Conservation (phyloP, 1,140 invertebrate species). For the Laodelphax striatellus region DNA sequence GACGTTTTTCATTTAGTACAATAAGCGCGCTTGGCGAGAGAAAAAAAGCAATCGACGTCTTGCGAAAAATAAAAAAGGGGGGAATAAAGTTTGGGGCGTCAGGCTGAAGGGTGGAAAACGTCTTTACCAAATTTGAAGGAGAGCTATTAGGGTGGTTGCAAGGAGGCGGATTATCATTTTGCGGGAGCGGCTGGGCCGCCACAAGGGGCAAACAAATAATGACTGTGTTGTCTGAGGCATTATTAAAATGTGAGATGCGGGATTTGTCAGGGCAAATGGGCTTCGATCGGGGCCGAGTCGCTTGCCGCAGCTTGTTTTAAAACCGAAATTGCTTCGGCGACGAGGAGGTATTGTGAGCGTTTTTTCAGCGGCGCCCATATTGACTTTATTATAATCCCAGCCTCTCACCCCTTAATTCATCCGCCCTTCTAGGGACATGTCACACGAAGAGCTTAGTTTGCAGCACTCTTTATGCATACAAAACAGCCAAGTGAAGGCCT, state of each 20-base stretch:
- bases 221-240: conserved; percentile 2
- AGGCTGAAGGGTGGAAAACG: neutral
- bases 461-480: conserved; percentile 1
- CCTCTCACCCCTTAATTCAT: conserved; percentile 3
- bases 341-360: neutral
- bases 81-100: too few relatives aligned
- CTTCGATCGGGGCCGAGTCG: neutral
- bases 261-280: conserved; percentile 3
- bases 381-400: conserved; percentile 3
- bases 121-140: conserved; percentile 3
- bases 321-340: conserved; percentile 1
- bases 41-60: too few relatives aligned
- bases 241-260: conserved; percentile 1
- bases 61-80: too few relatives aligned
- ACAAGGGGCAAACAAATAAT: conserved; percentile 2
- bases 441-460: neutral
- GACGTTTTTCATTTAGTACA: too few relatives aligned
- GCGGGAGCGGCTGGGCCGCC: neutral
- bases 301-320: conserved; percentile 1
- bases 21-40: too few relatives aligned
- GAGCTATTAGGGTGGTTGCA: neutral
- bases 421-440: neutral
- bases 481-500: neutral
- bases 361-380: neutral
- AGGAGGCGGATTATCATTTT: neutral